Conservation (phyloP, 2,888 invertebrate genomes). For the Rhamnusium bicolor region DNA sequence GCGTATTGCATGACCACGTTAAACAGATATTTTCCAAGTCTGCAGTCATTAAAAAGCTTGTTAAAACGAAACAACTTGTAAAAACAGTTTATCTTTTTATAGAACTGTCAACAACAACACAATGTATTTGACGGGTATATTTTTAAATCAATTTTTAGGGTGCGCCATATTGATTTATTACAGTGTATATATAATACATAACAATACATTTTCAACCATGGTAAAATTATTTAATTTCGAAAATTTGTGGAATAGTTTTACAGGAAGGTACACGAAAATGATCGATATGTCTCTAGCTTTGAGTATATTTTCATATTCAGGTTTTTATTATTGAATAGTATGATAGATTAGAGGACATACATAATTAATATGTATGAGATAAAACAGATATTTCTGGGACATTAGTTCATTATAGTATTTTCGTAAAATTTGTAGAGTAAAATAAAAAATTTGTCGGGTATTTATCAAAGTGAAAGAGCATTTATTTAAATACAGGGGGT, state of each 20-base stretch:
- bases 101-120: slow-evolving; percentile 21
- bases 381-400: no score
- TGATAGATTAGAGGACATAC: no score
- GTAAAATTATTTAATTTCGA: slow-evolving; percentile 1
- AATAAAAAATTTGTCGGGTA: no score
- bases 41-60: slow-evolving; percentile 8
- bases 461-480: no score
- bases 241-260: background rate
- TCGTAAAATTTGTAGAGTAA: no score
- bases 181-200: slow-evolving; percentile 5
- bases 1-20: background rate
- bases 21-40: slow-evolving; percentile 22
- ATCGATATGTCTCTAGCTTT: no score
- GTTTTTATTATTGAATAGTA: no score
- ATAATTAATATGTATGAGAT: no score
- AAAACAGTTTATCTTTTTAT: slow-evolving; percentile 29
- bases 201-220: no score
- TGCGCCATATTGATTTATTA: slow-evolving; percentile 1
- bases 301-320: no score
- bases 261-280: background rate
- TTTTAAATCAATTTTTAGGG: background rate
- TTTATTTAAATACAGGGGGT: no score
- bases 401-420: no score
- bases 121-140: slow-evolving; percentile 4
- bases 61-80: slow-evolving; percentile 28